Conservation (phyloP, 2,888 invertebrate genomes). For the Mythimna albipuncta region DNA sequence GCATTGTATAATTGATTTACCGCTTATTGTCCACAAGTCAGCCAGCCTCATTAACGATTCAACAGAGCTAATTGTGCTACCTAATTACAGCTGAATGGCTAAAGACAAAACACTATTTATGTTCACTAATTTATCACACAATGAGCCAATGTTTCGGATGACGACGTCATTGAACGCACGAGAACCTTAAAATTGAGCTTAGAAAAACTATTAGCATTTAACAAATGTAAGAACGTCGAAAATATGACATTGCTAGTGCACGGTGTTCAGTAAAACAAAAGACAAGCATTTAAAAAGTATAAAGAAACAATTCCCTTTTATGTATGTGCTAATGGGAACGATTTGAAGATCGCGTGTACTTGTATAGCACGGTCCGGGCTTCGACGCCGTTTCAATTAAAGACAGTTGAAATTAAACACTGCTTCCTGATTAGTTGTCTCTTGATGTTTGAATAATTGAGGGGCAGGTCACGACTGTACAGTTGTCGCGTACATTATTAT, state of each 20-base stretch:
- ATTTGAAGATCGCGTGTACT: conserved; percentile 57
- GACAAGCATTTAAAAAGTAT: conserved; percentile 75
- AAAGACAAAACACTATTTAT: conserved; percentile 89
- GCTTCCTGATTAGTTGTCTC: conserved; percentile 55
- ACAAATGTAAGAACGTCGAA: conserved; percentile 76
- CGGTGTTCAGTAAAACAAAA: conserved; percentile 81
- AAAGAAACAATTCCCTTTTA: conserved; percentile 88
- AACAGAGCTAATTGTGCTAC: conserved; percentile 90
- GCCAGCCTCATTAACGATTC: conserved; percentile 86
- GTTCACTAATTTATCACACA: conserved; percentile 89
- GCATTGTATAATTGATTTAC: conserved; percentile 85
- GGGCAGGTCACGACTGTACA: conserved; percentile 39
- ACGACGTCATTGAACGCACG: conserved; percentile 69
- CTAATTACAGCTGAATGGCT: conserved; percentile 87
- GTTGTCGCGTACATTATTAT: conserved; percentile 33
- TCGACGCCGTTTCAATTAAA: conserved; percentile 67
- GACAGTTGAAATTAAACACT: conserved; percentile 60
- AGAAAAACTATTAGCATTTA: conserved; percentile 84
- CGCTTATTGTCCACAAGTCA: conserved; percentile 82
- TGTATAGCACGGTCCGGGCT: conserved; percentile 40
- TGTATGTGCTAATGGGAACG: conserved; percentile 79
- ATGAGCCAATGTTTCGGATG: conserved; percentile 86
- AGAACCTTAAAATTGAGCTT: conserved; percentile 85
- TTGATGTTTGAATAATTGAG: conserved; percentile 61
- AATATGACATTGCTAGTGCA: conserved; percentile 80